These are phyloP conservation scores for Diploptera punctata DNA, from an alignment of 2,888 invertebrate species.

Conservation along the genomic window DNA sequence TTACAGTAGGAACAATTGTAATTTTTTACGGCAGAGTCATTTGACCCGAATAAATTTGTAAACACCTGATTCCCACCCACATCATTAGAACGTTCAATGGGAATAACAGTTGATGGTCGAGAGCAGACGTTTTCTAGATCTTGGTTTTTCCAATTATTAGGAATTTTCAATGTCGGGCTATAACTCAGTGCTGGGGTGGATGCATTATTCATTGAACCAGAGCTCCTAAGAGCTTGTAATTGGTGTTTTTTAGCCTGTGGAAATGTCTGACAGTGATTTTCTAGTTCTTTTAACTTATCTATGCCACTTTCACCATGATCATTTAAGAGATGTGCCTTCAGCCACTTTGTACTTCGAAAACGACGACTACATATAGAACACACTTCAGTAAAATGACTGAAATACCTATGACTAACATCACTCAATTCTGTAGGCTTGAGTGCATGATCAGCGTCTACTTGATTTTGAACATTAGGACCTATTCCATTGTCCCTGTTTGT, in stretches of 20 bases:
- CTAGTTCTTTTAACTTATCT: constrained; percentile 67
- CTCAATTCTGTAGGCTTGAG: constrained; percentile 63
- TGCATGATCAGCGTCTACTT: constrained; percentile 54
- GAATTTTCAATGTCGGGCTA: constrained; percentile 65
- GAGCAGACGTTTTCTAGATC: constrained; percentile 14
- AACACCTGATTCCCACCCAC: constrained; percentile 60
- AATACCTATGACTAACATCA: constrained; percentile 67
- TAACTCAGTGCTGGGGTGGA: neutral
- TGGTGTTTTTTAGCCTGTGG: constrained; percentile 45
- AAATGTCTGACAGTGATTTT: constrained; percentile 55
- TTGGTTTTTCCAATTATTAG: constrained; percentile 44
- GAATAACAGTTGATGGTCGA: constrained; percentile 54
- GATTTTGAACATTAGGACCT: constrained; percentile 44
- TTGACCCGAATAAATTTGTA: constrained; percentile 60
- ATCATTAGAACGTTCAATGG: constrained; percentile 41
- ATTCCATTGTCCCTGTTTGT: constrained; percentile 48
- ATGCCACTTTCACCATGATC: constrained; percentile 79
- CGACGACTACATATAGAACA: constrained; percentile 87
- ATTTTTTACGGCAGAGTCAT: constrained; percentile 68
- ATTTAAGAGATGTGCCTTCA: constrained; percentile 84
- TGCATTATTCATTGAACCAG: neutral
- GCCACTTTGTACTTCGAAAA: constrained; percentile 87
- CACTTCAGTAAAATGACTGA: constrained; percentile 73
- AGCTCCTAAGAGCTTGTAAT: neutral
- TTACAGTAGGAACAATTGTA: constrained; percentile 91